Evolutionary conservation across 1,140 invertebrate genomes (phyloP), one percentile per base, ranked within the genome.

Genomic region (Eufriesea mexicana): DNA sequence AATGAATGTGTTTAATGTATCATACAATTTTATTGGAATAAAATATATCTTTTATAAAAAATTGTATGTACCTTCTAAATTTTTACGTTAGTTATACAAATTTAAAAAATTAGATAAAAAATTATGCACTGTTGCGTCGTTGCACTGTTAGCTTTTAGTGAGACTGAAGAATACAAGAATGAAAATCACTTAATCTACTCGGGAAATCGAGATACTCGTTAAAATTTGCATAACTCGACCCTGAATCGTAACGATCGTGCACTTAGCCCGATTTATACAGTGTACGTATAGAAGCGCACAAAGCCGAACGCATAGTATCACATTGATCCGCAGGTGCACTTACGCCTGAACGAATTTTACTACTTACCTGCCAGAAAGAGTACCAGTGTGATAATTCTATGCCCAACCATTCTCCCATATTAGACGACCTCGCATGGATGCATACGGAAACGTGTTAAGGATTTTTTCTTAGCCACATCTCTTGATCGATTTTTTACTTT

Each of bases 371-470:
- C 79, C 80, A 92, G 89, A 79, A 90, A 81, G 84, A 92, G 78
- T 80, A 92, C 91, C 90, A 92, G 87, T 72, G 90, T 86, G 82
- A 86, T 86, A 79, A 90, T 85, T 85, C 79, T 89, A 82, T 86
- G 90, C 74, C 74, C 88, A 79, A 89, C 89, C 92, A 93, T 93
- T 89, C 89, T 93, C 86, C 92, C 92, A 93, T 93, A 93, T 91
- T 93, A 91, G 85, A 82, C 79, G 77, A 35, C 62, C 80, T 74
- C 77, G 47, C 66, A 75, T 57, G 61, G 71, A 73, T 82, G 35
- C 74, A 42, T 66, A 62, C 47, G 71, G 62, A 83, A 62, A 71
- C 70, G 55, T 71, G 77, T 88, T 88, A 88, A 81, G 83, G 77
- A 80, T 79, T 45, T 79, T 73, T 74, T 66, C 49, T 85, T 42